These are phyloP conservation scores for Enteromius mattozi DNA, from an alignment of 2,797 vertebrate genomes.

Conservation along the genomic window DNA sequence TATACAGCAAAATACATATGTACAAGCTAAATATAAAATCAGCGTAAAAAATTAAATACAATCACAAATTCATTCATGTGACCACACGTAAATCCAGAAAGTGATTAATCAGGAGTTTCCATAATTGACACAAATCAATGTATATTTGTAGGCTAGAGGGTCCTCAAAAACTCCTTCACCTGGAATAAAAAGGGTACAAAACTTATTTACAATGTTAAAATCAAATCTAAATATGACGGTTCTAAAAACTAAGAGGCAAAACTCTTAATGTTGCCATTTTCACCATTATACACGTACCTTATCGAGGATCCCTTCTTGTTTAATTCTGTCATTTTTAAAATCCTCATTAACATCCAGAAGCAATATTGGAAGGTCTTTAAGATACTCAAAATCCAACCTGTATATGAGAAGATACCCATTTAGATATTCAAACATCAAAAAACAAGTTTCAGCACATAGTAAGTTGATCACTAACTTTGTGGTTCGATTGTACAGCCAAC, in stretches of 20 bases:
- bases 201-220: not conserved
- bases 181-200: slow-evolving; percentile 46
- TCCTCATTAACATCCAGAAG: slow-evolving; percentile 83
- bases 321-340: slow-evolving; percentile 84
- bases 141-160: slow-evolving; percentile 42
- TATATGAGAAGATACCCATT: slow-evolving; percentile 7
- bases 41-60: not conserved
- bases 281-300: slow-evolving; percentile 70
- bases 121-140: not conserved
- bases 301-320: slow-evolving; percentile 78
- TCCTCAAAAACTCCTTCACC: slow-evolving; percentile 71
- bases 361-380: slow-evolving; percentile 81
- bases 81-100: not conserved
- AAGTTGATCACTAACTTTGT: slow-evolving; percentile 72
- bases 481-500: slow-evolving; percentile 80
- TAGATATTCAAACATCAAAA: not conserved
- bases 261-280: not conserved
- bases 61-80: not conserved
- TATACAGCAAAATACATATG: slow-evolving; percentile 44
- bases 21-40: slow-evolving; percentile 27
- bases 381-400: slow-evolving; percentile 84
- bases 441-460: not conserved
- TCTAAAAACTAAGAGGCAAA: not conserved
- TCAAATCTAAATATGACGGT: not conserved
- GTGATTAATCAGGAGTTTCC: not conserved